Percentiles rank a stretch among this genome's conserved stretches.
Evolutionary conservation across 2,888 invertebrate species (phyloP).

Genomic region (Agrochola lota): DNA sequence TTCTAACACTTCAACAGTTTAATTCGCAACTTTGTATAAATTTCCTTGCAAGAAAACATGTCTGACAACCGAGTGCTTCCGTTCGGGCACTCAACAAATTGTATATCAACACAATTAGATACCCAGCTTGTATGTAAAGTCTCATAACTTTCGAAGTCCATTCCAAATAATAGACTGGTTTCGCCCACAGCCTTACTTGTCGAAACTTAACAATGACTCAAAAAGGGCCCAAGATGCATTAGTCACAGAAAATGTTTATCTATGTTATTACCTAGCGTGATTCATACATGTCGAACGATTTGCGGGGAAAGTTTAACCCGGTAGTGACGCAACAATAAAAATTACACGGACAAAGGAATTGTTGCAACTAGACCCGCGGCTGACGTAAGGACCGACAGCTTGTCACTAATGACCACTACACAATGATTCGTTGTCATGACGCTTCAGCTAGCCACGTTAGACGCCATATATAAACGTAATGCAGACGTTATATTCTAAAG

Average conservation of each 20-base stretch:
- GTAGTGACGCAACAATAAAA: constrained; percentile 88
- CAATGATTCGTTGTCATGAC: constrained; percentile 69
- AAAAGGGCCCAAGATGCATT: constrained; percentile 69
- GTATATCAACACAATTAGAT: constrained; percentile 21
- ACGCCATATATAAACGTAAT: constrained; percentile 55
- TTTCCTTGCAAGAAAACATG: constrained; percentile 3
- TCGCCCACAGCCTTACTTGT: constrained; percentile 50
- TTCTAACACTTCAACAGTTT: constrained; percentile 1
- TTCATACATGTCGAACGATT: constrained; percentile 80
- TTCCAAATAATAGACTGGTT: constrained; percentile 59
- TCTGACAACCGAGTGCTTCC: neutral
- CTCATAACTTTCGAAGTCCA: constrained; percentile 72
- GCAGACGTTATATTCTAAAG: constrained; percentile 23
- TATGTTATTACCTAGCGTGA: constrained; percentile 78
- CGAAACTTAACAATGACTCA: constrained; percentile 59
- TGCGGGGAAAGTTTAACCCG: constrained; percentile 87
- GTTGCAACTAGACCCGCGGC: constrained; percentile 75
- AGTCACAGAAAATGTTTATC: constrained; percentile 79
- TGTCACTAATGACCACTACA: constrained; percentile 78
- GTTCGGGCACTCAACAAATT: neutral
- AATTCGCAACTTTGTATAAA: neutral
- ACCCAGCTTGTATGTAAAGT: constrained; percentile 42
- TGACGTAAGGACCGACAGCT: constrained; percentile 81
- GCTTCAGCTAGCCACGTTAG: constrained; percentile 58
- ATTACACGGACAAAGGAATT: constrained; percentile 88